Evolutionary conservation across 1,140 invertebrate species (phyloP).

Genomic region (Spodoptera litura): DNA sequence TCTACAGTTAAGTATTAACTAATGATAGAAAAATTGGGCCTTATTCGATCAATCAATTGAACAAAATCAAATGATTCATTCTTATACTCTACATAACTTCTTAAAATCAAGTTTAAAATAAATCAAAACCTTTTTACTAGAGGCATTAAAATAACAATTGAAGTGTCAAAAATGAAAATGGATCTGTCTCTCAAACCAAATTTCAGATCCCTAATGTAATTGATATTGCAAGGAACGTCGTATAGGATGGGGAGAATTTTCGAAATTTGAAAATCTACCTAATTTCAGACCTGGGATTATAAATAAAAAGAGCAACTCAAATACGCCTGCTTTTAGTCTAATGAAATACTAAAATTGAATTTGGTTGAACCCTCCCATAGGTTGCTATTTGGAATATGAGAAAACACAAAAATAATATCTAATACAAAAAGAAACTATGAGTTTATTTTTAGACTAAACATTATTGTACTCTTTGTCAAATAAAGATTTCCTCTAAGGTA

Average conservation of each 20-base stretch:
- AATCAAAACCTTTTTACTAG: too few relatives aligned
- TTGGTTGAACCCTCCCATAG: not conserved
- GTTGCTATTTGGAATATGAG: not conserved
- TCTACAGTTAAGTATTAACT: too few relatives aligned
- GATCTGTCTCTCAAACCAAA: not conserved
- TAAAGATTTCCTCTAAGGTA: too few relatives aligned
- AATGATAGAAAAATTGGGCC: too few relatives aligned
- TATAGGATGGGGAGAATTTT: not conserved
- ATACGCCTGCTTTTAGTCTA: conserved; percentile 16
- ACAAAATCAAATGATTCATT: too few relatives aligned
- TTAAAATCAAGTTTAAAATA: too few relatives aligned
- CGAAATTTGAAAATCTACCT: conserved; percentile 12
- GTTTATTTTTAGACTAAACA: too few relatives aligned
- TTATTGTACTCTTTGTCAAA: too few relatives aligned
- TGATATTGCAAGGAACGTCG: conserved; percentile 5
- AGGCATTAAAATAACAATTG: not conserved
- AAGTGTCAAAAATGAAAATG: not conserved
- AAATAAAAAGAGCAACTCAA: conserved; percentile 15
- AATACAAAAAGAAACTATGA: too few relatives aligned
- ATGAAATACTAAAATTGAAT: conserved; percentile 27
- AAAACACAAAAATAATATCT: not conserved
- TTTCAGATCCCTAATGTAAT: conserved; percentile 11
- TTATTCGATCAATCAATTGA: too few relatives aligned
- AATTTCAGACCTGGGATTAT: conserved; percentile 19
- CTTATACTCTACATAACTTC: too few relatives aligned